Evolutionary conservation across 2,113 vertebrate species (phyloP).

Genomic region (Neotoma lepida): DNA sequence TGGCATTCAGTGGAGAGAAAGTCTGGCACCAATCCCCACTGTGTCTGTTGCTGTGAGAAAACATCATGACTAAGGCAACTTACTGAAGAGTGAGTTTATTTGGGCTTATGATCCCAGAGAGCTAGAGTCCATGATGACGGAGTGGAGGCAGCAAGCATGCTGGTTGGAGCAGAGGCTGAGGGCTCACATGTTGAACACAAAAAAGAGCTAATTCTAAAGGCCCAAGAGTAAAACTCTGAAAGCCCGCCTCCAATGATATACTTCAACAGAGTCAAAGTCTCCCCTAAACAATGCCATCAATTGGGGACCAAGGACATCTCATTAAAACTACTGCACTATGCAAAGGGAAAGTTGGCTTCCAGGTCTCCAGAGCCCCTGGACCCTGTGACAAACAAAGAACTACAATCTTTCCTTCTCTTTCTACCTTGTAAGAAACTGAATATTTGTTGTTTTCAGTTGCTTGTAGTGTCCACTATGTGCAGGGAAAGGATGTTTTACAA

Average conservation of each 20-base stretch:
- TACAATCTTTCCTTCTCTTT: neutral
- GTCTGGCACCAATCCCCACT: neutral
- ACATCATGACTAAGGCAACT: neutral
- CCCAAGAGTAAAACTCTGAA: neutral
- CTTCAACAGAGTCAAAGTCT: neutral
- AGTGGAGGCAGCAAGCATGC: neutral
- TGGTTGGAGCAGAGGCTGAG: neutral
- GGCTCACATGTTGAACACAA: neutral
- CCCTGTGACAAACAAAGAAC: neutral
- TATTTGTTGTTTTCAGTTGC: neutral
- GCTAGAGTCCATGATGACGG: neutral
- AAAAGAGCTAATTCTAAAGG: neutral
- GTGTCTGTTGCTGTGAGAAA: neutral
- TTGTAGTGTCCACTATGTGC: neutral
- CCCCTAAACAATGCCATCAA: neutral
- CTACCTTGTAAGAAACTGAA: neutral
- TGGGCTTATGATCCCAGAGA: neutral
- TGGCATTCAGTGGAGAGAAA: neutral
- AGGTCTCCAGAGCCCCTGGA: neutral
- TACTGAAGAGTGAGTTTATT: neutral
- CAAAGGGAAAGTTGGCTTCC: neutral
- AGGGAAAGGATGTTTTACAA: neutral
- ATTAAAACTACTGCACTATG: neutral
- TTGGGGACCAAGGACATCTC: neutral
- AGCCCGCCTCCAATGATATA: neutral